phyloP scores from a whole-genome alignment of 1,140 invertebrate genomes.

The Penaeus vannamei region DNA sequence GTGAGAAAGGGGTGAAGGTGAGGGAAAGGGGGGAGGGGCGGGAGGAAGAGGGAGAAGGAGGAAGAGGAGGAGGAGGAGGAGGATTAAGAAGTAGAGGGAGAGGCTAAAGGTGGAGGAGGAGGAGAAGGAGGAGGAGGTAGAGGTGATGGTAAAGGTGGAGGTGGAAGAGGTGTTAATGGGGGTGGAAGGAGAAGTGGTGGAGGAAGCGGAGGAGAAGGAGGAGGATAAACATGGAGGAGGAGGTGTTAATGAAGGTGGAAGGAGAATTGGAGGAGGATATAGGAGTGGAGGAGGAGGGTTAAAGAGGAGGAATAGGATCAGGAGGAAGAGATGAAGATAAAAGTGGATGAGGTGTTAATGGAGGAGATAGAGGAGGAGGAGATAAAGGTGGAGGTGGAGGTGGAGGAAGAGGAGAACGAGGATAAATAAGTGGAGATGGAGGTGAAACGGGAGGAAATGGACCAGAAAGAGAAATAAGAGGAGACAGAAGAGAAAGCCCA shows the following conservation, averaged over 20 bases:
- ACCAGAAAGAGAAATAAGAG: too few species aligned
- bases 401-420: too few species aligned
- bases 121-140: neutral
- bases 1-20: too few species aligned
- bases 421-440: too few species aligned
- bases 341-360: too few species aligned
- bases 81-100: neutral
- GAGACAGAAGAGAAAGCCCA: too few species aligned
- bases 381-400: too few species aligned
- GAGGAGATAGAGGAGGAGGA: too few species aligned
- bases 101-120: too few species aligned
- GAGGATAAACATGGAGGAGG: neutral
- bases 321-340: too few species aligned
- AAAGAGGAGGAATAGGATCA: neutral
- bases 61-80: neutral
- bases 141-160: neutral
- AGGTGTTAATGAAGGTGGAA: neutral
- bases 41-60: conserved; percentile 18
- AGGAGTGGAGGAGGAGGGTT: neutral
- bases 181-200: neutral
- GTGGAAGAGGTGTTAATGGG: neutral
- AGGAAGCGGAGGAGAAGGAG: neutral
- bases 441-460: too few species aligned
- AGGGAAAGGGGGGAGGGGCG: too few species aligned
- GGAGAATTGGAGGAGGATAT: neutral